phyloP scores from a whole-genome alignment of 2,888 invertebrate genomes.

The Drosophila flavopinicola region DNA sequence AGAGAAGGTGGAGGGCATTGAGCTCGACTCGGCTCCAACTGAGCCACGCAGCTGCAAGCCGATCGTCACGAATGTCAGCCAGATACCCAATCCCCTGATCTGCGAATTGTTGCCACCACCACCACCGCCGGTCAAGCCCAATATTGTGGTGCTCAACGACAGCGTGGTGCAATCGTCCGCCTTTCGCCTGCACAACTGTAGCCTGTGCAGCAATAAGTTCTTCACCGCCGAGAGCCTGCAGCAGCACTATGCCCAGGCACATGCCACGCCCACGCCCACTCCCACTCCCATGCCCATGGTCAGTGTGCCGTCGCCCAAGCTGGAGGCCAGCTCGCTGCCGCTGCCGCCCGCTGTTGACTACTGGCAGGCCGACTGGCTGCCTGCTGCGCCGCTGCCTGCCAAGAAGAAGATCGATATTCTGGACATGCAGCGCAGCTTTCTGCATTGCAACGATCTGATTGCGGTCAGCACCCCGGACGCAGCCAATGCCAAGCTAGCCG shows the following conservation, averaged over 20 bases:
- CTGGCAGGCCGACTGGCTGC: too few species aligned
- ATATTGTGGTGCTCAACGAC: slow-evolving; percentile 84
- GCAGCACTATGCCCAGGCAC: slow-evolving; percentile 69
- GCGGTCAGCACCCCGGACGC: slow-evolving; percentile 16
- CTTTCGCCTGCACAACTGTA: slow-evolving; percentile 81
- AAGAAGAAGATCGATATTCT: slow-evolving; percentile 69
- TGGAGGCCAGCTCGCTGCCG: slow-evolving; percentile 52
- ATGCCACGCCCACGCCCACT: slow-evolving; percentile 42
- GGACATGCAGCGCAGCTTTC: slow-evolving; percentile 76
- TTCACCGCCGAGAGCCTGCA: slow-evolving; percentile 79
- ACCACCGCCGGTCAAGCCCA: slow-evolving; percentile 69
- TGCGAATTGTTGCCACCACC: slow-evolving; percentile 56
- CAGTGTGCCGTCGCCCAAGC: slow-evolving; percentile 65
- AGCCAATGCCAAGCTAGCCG: slow-evolving; percentile 57
- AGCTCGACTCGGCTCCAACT: not conserved
- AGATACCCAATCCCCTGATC: slow-evolving; percentile 67
- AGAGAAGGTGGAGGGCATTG: slow-evolving; percentile 76
- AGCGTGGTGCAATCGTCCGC: slow-evolving; percentile 83
- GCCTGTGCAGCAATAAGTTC: slow-evolving; percentile 80
- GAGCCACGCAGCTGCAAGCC: slow-evolving; percentile 73
- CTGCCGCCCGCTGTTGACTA: slow-evolving; percentile 31
- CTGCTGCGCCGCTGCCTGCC: slow-evolving; percentile 47
- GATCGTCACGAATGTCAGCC: slow-evolving; percentile 81
- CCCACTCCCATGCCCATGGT: slow-evolving; percentile 69
- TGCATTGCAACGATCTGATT: slow-evolving; percentile 61